phyloP scores from a whole-genome alignment of 2,797 vertebrate genomes.

The Poecilia velifera region DNA sequence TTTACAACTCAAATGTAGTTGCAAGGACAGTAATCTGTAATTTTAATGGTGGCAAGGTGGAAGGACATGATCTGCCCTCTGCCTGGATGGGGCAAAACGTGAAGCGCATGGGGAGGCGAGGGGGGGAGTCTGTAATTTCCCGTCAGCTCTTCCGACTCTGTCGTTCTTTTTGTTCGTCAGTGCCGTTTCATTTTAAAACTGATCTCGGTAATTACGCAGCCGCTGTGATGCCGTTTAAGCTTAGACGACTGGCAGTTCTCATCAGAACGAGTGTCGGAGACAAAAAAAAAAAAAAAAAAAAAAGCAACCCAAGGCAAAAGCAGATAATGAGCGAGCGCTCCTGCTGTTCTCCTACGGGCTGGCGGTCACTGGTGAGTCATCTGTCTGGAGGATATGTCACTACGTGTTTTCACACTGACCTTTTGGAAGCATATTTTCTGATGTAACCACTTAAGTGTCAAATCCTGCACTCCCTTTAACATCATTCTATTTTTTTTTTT shows the following conservation, averaged over 20 bases:
- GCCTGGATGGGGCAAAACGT: background rate
- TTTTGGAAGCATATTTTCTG: conserved; percentile 54
- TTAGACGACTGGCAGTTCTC: background rate
- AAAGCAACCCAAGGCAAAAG: conserved; percentile 17
- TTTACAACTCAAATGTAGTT: background rate
- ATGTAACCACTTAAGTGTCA: conserved; percentile 40
- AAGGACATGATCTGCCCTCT: background rate
- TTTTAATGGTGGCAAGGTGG: background rate
- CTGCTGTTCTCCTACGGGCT: conserved; percentile 48
- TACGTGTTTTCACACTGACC: conserved; percentile 62
- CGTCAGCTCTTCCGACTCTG: background rate
- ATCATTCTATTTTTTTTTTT: conserved; percentile 12
- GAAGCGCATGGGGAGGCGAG: accelerated
- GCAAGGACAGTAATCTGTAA: background rate
- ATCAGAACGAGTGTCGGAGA: conserved; percentile 8
- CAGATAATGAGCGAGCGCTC: conserved; percentile 25
- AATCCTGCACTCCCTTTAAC: conserved; percentile 21
- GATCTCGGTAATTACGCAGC: background rate
- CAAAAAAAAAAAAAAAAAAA: conserved; percentile 12
- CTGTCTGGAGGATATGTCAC: conserved; percentile 67
- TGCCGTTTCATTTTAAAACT: background rate
- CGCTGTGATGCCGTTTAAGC: conserved; percentile 1
- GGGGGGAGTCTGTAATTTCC: background rate
- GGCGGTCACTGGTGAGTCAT: conserved; percentile 60
- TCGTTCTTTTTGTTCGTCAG: conserved; percentile 7